phyloP scores from a whole-genome alignment of 2,888 invertebrate species.

The Nasonia oneida region DNA sequence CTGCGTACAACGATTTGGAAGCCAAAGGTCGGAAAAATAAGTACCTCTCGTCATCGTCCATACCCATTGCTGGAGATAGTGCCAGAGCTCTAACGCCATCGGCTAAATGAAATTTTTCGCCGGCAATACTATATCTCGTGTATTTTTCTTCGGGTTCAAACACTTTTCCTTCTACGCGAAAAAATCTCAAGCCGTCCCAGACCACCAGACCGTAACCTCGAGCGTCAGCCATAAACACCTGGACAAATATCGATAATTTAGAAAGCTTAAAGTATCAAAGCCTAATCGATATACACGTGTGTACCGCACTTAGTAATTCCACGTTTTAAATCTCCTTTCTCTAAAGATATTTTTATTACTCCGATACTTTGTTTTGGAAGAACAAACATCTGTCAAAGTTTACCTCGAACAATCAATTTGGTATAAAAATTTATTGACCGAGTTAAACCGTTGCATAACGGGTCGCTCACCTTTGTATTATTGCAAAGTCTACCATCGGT shows the following conservation, averaged over 20 bases:
- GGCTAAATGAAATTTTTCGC: background rate
- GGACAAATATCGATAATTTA: background rate
- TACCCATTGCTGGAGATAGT: background rate
- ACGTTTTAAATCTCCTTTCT: too few species aligned
- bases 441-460: background rate
- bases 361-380: too few species aligned
- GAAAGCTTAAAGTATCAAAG: too few species aligned
- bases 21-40: background rate
- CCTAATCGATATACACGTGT: too few species aligned
- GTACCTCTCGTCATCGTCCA: background rate
- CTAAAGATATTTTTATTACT: too few species aligned
- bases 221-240: background rate
- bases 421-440: background rate
- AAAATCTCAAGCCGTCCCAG: background rate
- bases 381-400: too few species aligned
- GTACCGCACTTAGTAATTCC: too few species aligned
- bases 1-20: background rate
- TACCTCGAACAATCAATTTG: background rate
- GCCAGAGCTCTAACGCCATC: background rate
- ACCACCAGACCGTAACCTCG: background rate
- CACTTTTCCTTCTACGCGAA: background rate
- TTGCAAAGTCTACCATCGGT: constrained; percentile 59
- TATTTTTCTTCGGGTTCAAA: background rate
- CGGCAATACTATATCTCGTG: background rate
- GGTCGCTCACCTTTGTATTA: constrained; percentile 62